Evolutionary conservation across 2,888 invertebrate genomes (phyloP).

Genomic region (Torymus auratus): DNA sequence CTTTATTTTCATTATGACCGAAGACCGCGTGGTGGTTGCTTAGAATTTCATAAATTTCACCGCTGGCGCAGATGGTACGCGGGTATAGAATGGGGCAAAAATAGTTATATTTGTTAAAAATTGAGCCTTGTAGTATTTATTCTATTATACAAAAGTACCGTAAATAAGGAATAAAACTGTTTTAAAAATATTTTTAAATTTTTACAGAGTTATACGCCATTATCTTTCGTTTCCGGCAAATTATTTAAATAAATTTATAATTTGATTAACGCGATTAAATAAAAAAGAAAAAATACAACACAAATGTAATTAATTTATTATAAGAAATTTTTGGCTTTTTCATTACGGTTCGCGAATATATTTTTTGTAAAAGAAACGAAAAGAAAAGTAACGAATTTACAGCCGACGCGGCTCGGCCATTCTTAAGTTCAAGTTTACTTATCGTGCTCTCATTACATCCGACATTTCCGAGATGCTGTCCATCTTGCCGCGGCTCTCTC

Average conservation of each 20-base stretch:
- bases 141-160: no score
- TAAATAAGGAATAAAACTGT: no score
- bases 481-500: conserved; percentile 47
- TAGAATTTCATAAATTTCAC: conserved; percentile 35
- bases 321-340: conserved; percentile 10
- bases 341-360: conserved; percentile 33
- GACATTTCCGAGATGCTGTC: conserved; percentile 60
- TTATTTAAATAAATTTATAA: no score
- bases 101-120: no score
- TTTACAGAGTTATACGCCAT: not conserved
- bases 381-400: conserved; percentile 29
- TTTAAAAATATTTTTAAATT: no score
- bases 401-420: conserved; percentile 14
- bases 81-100: no score
- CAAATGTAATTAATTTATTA: no score
- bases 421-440: conserved; percentile 60
- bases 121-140: no score
- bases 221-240: not conserved
- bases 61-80: conserved; percentile 19
- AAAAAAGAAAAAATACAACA: no score
- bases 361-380: not conserved
- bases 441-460: conserved; percentile 58
- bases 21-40: conserved; percentile 18
- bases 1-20: conserved; percentile 20
- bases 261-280: no score